Evolutionary conservation across 2,113 vertebrate genomes (phyloP), one percentile per base, ranked within the genome.

Genomic region (Megaleporinus macrocephalus): DNA sequence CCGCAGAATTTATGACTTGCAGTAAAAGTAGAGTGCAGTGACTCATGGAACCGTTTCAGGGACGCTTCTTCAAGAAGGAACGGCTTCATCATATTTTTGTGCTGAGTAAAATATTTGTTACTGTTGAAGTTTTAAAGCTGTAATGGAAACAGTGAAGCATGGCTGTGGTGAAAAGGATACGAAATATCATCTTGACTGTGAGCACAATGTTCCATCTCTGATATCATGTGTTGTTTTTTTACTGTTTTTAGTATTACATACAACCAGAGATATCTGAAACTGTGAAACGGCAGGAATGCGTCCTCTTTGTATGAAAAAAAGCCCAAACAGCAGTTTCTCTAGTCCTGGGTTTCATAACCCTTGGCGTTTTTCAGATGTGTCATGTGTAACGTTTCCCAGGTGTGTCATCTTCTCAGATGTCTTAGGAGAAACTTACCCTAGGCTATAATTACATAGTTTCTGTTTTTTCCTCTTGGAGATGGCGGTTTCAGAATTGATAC

Each of bases 1-100:
- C 24, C 68, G n/a, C 29, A 20, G 30, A 61, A 29, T 36, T 59
- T 22, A 59, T 36, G 36, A 36, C 10, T 4, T 53, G 14, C 18
- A 18, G 41, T 20, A 20, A 57, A 33, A 57, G 16, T 55, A 6
- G 27, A 59, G 24, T 30, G 4, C 71, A 55, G n/a, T 59, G 33
- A 74, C 1, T 20, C 22, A 16, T 57, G 18, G 57, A 59, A 75
- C 61, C 18, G 18, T 41, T 76, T 75, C 1, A 27, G 26, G 26
- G 71, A 75, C 61, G 57, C 80, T 75, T 73, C 73, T 44, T 76
- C 27, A 75, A 41, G 13, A 44, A 44, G 30, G n/a, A 27, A 7
- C n/a, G 47, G n/a, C n/a, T n/a, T n/a, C n/a, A n/a, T n/a, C n/a
- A n/a, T n/a, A n/a, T 27, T 66, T 74, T 55, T 53, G 29, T 20